These are phyloP conservation scores for Ardeotis arabs DNA, from an alignment of 2,113 vertebrate genomes.

Conservation along the genomic window DNA sequence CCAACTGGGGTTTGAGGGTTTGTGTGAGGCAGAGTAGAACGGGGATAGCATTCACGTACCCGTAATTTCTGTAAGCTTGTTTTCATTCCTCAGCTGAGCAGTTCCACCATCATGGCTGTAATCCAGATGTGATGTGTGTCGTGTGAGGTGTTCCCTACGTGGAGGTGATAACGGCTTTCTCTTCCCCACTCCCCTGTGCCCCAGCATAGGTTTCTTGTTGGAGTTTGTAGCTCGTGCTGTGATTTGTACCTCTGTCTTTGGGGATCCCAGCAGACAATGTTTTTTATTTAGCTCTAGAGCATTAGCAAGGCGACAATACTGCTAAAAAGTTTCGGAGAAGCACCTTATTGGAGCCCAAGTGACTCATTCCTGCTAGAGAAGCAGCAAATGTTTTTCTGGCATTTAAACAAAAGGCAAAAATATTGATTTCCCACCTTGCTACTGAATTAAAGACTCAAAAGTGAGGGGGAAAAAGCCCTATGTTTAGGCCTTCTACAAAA, in stretches of 20 bases:
- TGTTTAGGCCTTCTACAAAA: slow-evolving; percentile 4
- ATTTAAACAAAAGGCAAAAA: slow-evolving; percentile 34
- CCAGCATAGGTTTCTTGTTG: too few relatives aligned
- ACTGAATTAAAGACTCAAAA: not conserved
- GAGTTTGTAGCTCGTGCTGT: not conserved
- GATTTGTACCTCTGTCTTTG: not conserved
- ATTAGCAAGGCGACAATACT: not conserved
- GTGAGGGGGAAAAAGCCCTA: not conserved
- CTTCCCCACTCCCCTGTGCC: not conserved
- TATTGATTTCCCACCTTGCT: slow-evolving; percentile 10
- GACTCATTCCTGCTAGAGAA: slow-evolving; percentile 21
- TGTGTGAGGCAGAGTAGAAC: not conserved
- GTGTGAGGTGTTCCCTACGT: accelerated
- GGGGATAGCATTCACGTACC: not conserved
- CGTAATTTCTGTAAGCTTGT: not conserved
- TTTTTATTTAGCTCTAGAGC: not conserved
- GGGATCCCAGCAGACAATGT: not conserved
- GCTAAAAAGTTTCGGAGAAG: not conserved
- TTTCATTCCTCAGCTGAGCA: not conserved
- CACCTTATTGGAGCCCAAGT: not conserved
- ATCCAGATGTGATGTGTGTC: not conserved
- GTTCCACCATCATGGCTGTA: accelerated
- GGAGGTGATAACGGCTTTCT: not conserved
- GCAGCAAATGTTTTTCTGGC: slow-evolving; percentile 24
- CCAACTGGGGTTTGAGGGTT: not conserved